Evolutionary conservation across 2,888 invertebrate genomes (phyloP).

Genomic region (Agrotis clavis): DNA sequence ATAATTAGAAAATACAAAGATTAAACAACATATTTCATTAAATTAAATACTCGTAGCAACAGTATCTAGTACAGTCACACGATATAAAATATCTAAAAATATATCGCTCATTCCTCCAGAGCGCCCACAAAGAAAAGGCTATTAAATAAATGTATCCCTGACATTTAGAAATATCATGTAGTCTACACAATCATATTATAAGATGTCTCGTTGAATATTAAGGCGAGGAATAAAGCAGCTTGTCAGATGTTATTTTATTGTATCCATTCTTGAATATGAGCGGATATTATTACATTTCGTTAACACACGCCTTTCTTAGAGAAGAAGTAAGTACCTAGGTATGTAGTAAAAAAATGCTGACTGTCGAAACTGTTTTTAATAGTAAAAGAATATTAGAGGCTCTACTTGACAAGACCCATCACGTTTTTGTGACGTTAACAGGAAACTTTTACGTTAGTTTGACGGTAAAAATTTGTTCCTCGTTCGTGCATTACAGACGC

Average conservation of each 20-base stretch:
- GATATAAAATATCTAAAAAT: constrained; percentile 2
- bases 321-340: not conserved
- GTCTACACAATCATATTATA: constrained; percentile 1
- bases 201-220: constrained; percentile 23
- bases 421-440: too few relatives aligned
- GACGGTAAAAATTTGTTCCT: too few relatives aligned
- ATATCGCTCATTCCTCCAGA: not conserved
- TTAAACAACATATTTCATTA: too few relatives aligned
- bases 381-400: not conserved
- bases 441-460: too few relatives aligned
- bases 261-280: constrained; percentile 16
- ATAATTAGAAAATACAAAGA: too few relatives aligned
- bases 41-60: too few relatives aligned
- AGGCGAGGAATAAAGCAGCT: constrained; percentile 32
- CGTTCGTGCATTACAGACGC: too few relatives aligned
- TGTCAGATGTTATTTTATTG: constrained; percentile 24
- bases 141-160: constrained; percentile 16
- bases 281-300: constrained; percentile 43
- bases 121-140: constrained; percentile 1
- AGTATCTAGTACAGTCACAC: too few relatives aligned
- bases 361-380: not conserved
- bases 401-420: too few relatives aligned
- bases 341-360: not conserved
- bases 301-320: constrained; percentile 10
- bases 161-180: constrained; percentile 24